A percentile compares a stretch with the other conserved stretches of the same genome.
phyloP scores from a whole-genome alignment of 1,140 invertebrate species.

The Neocloeon triangulifer region DNA sequence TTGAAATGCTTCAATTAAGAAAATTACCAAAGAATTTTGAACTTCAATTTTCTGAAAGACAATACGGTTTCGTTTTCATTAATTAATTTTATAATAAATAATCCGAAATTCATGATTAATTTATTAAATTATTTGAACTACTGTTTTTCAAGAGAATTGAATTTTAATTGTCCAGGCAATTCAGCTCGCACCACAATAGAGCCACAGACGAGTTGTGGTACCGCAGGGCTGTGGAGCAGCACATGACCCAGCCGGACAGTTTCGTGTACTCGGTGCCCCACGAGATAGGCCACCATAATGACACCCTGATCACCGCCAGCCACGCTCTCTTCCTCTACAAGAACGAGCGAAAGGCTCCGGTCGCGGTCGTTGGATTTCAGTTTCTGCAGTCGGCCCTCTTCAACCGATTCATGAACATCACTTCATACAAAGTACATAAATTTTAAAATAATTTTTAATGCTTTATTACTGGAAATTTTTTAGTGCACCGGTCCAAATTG shows the following conservation, averaged over 20 bases:
- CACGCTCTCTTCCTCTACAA: slow-evolving; percentile 56
- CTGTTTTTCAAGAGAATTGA: no score
- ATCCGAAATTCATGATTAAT: no score
- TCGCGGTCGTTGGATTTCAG: slow-evolving; percentile 78
- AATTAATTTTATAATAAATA: no score
- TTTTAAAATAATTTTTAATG: no score
- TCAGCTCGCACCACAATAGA: slow-evolving; percentile 33
- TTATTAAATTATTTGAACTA: no score
- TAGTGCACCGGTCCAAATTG: slow-evolving; percentile 8
- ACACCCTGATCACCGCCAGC: slow-evolving; percentile 64
- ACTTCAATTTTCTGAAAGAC: no score
- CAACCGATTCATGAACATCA: slow-evolving; percentile 56
- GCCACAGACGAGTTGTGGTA: slow-evolving; percentile 90
- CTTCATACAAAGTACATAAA: slow-evolving; percentile 28
- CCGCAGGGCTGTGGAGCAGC: slow-evolving; percentile 71
- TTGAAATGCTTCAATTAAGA: no score
- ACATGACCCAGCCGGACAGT: slow-evolving; percentile 51
- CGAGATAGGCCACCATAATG: slow-evolving; percentile 34
- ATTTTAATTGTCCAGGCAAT: slow-evolving; percentile 19
- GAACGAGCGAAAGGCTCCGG: slow-evolving; percentile 44
- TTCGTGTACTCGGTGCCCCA: slow-evolving; percentile 78
- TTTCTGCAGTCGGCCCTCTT: slow-evolving; percentile 55
- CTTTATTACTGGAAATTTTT: no score
- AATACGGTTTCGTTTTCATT: no score
- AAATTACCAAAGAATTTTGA: no score